These are phyloP conservation scores for Apis dorsata DNA, from an alignment of 1,140 invertebrate genomes.

Conservation along the genomic window DNA sequence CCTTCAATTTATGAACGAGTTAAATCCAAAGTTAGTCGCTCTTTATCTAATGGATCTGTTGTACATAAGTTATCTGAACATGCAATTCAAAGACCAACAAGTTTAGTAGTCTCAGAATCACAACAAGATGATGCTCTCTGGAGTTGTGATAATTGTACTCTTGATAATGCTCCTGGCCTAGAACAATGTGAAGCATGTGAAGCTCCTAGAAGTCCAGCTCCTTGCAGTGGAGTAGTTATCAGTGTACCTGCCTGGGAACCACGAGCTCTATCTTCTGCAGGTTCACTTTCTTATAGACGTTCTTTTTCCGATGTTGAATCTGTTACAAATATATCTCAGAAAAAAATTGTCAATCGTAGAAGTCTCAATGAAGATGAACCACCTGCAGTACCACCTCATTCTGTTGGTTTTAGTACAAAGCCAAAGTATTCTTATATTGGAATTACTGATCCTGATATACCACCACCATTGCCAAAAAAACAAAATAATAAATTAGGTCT, in stretches of 20 bases:
- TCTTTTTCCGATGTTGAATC: conserved; percentile 83
- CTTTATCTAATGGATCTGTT: conserved; percentile 80
- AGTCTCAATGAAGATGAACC: conserved; percentile 84
- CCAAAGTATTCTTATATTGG: conserved; percentile 83
- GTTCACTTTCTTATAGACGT: conserved; percentile 82
- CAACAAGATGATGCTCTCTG: conserved; percentile 77
- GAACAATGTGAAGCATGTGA: conserved; percentile 84
- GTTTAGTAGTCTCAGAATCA: conserved; percentile 73
- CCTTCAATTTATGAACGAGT: conserved; percentile 82
- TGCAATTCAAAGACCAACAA: conserved; percentile 72
- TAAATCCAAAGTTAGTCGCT: conserved; percentile 81
- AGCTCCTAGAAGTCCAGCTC: conserved; percentile 80
- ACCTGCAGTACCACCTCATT: conserved; percentile 78
- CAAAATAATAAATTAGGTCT: conserved; percentile 72
- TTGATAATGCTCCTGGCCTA: conserved; percentile 79
- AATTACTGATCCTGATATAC: conserved; percentile 80
- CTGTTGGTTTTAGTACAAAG: conserved; percentile 75
- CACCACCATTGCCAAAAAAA: conserved; percentile 78
- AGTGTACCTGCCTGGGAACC: conserved; percentile 80
- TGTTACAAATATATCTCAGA: conserved; percentile 71
- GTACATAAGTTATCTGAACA: conserved; percentile 74
- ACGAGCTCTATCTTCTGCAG: conserved; percentile 77
- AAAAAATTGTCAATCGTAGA: conserved; percentile 78
- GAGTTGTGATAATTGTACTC: conserved; percentile 83
- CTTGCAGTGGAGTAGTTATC: conserved; percentile 80